These are phyloP conservation scores for Lophius piscatorius DNA, from an alignment of 2,113 vertebrate genomes.

Conservation along the genomic window DNA sequence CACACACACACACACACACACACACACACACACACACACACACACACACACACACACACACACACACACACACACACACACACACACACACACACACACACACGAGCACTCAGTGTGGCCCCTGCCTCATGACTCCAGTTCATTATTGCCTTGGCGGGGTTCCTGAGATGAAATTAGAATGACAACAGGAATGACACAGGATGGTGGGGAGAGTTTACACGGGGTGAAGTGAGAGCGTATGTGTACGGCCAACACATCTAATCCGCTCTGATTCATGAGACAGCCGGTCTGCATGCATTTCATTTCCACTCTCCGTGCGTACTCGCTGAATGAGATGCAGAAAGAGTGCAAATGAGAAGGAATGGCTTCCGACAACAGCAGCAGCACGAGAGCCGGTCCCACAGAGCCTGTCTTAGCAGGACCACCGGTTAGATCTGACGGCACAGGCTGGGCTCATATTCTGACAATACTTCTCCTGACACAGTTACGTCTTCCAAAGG, in stretches of 20 bases:
- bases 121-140: conserved; percentile 57
- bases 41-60: neutral
- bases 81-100: conserved; percentile 4
- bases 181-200: conserved; percentile 65
- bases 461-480: conserved; percentile 38
- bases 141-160: conserved; percentile 71
- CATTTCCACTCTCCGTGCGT: conserved; percentile 40
- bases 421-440: conserved; percentile 55
- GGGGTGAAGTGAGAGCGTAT: conserved; percentile 36
- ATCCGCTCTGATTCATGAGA: conserved; percentile 60
- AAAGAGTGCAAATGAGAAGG: conserved; percentile 38
- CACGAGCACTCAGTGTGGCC: conserved; percentile 35
- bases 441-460: conserved; percentile 34
- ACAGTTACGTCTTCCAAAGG: conserved; percentile 39
- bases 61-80: neutral
- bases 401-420: conserved; percentile 43
- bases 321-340: conserved; percentile 37
- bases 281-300: conserved; percentile 65
- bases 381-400: conserved; percentile 43
- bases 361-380: conserved; percentile 54
- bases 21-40: conserved; percentile 4
- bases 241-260: conserved; percentile 49
- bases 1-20: too few relatives aligned
- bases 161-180: conserved; percentile 64
- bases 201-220: conserved; percentile 54